Base-by-base conservation (phyloP, 2,888 invertebrate species). In the Nemurella pictetii region DNA sequence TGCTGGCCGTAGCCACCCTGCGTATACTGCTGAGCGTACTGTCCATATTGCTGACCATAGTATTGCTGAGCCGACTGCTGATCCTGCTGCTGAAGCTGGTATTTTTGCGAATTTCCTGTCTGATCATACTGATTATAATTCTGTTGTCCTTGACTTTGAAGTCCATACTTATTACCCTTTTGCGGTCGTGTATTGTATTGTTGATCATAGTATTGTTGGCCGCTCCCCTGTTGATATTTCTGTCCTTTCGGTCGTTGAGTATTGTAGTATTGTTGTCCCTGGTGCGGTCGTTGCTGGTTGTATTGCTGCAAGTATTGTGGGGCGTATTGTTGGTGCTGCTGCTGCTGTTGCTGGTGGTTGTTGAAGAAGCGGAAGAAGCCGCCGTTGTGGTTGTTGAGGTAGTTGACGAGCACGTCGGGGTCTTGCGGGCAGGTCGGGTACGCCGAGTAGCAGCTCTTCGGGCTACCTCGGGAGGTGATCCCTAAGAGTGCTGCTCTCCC, bases 371-470 rank as follows among this genome's bases (percentile, higher is more conserved):
- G 92, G 89, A 96, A 96, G 90, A 96, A 96, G 0, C 96, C 96
- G 74, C 96, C 96, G 85, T 96, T 96, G 89, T 96, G 94, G 90
- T 96, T 96, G 90, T 96, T 96, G 83, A 96, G 91, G 89, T 96
- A 96, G 89, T 94, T 91, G 72, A 96, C 92, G 12, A 96, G 92
- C 87, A 94, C 93, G 87, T 94, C 94, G 35, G 95, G 92, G 89
- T 95, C 94, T 81, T 92, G 92, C 0, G 96, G 96, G 88, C 96
- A 96, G 83, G 92, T 92, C 0, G 95, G 93, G 88, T 96, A 96
- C 12, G 94, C 94, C 85, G 91, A 91, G 77, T 92, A 91, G 88
- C 95, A 95, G 26, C 91, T 90, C 0, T 91, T 90, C 0, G 94
- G 89, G 87, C 93, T 93, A 7, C 93, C 94, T 86, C 92, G 92